Evolutionary conservation across 2,797 vertebrate genomes (phyloP).

Genomic region (Spinus pinus): DNA sequence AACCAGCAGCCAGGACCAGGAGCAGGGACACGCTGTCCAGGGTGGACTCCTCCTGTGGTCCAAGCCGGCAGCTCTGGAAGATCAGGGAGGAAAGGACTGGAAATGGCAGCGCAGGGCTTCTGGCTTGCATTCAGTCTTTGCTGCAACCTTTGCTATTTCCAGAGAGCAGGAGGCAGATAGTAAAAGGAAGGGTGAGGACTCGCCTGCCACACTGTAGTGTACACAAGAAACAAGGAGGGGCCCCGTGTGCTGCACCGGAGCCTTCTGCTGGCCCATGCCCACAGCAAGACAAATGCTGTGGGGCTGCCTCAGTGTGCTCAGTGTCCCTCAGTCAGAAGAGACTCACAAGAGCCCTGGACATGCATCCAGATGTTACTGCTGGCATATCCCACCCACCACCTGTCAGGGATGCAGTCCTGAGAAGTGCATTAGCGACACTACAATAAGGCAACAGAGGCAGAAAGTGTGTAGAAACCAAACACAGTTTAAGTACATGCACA

Average conservation of each 20-base stretch:
- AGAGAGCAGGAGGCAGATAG: not conserved
- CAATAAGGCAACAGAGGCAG: not conserved
- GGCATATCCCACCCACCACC: no score
- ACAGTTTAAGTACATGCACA: not conserved
- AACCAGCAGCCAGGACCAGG: not conserved
- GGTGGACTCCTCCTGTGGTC: accelerated
- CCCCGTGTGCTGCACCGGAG: not conserved
- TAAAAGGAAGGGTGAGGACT: slow-evolving; percentile 1
- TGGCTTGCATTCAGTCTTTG: not conserved
- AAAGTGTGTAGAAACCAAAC: not conserved
- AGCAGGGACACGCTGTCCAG: not conserved
- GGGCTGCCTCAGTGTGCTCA: not conserved
- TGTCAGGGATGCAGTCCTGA: not conserved
- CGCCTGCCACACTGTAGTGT: not conserved
- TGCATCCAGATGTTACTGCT: not conserved
- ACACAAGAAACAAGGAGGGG: slow-evolving; percentile 29
- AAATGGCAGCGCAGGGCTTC: not conserved
- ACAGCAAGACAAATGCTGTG: not conserved
- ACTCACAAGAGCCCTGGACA: not conserved
- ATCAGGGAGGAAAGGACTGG: not conserved
- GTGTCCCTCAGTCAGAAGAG: not conserved
- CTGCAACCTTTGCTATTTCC: slow-evolving; percentile 34
- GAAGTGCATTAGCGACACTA: not conserved
- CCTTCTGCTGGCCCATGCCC: not conserved
- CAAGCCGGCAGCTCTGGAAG: not conserved